Percentiles rank a stretch among this genome's conserved stretches.
Conservation (phyloP, 2,888 invertebrate genomes). For the Ypsolopha sequella region DNA sequence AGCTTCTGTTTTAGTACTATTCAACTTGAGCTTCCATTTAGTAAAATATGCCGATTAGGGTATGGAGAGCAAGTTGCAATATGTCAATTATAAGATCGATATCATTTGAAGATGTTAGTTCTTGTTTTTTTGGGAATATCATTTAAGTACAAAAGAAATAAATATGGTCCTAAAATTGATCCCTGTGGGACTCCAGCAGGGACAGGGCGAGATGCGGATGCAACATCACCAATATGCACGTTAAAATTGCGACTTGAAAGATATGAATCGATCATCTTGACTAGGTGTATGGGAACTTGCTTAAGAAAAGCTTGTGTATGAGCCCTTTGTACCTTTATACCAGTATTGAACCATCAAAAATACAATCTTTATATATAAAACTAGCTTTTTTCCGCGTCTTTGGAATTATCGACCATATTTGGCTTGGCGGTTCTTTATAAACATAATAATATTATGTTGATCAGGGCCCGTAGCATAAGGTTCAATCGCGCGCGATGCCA, state of each 20-base stretch:
- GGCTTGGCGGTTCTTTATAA: too few species aligned
- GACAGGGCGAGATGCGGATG: neutral
- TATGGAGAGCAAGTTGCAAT: constrained; percentile 4
- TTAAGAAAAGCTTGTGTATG: neutral
- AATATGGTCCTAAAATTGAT: constrained; percentile 7
- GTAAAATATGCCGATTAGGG: constrained; percentile 1
- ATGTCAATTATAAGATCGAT: constrained; percentile 3
- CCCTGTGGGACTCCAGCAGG: constrained; percentile 4
- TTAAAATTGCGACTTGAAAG: neutral
- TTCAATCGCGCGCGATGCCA: too few species aligned
- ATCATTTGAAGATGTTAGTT: constrained; percentile 6
- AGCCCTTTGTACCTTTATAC: constrained; percentile 1
- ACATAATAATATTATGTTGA: too few species aligned
- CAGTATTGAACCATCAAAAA: too few species aligned
- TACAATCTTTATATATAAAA: too few species aligned
- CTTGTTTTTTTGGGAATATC: constrained; percentile 2
- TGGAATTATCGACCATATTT: too few species aligned
- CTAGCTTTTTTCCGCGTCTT: too few species aligned
- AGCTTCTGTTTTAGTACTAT: constrained; percentile 6
- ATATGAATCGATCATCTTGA: constrained; percentile 1
- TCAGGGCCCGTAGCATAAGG: too few species aligned
- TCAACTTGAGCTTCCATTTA: constrained; percentile 9
- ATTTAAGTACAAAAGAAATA: constrained; percentile 6
- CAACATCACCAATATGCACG: neutral
- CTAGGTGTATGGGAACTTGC: neutral